A percentile compares a stretch with the other conserved stretches of the same genome.
Evolutionary conservation across 2,888 invertebrate genomes (phyloP).

Genomic region (Micropterix aruncella): DNA sequence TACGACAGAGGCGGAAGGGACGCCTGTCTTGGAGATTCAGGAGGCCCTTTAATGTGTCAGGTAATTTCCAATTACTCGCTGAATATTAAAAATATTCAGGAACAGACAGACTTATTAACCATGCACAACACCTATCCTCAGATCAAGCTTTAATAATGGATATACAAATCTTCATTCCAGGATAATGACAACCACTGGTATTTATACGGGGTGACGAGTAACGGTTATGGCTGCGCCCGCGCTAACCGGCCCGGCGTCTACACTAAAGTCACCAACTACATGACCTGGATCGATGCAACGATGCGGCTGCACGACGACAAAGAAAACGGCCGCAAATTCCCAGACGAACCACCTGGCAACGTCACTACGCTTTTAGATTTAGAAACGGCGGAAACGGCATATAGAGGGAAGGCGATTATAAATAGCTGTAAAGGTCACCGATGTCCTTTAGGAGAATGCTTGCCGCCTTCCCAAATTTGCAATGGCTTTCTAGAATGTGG

Average conservation of each 20-base stretch:
- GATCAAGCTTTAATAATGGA: too few relatives aligned
- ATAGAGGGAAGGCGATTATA: slow-evolving; percentile 19
- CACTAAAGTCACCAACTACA: slow-evolving; percentile 63
- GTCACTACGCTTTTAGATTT: slow-evolving; percentile 29
- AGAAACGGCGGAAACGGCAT: slow-evolving; percentile 28
- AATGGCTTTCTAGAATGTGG: slow-evolving; percentile 68
- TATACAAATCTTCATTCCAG: too few relatives aligned
- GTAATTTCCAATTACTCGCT: slow-evolving; percentile 24
- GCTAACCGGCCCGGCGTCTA: slow-evolving; percentile 69
- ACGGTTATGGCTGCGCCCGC: slow-evolving; percentile 68
- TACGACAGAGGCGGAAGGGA: slow-evolving; percentile 66
- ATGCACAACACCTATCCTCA: too few relatives aligned
- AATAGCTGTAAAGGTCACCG: slow-evolving; percentile 50
- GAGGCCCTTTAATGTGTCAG: slow-evolving; percentile 67
- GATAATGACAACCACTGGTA: slow-evolving; percentile 33
- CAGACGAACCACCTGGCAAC: slow-evolving; percentile 15
- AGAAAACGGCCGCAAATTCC: slow-evolving; percentile 12
- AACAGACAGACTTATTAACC: too few relatives aligned
- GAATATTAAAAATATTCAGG: too few relatives aligned
- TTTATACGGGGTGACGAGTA: slow-evolving; percentile 58
- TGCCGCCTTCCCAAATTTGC: slow-evolving; percentile 55
- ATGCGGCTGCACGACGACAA: slow-evolving; percentile 27
- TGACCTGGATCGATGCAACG: slow-evolving; percentile 53
- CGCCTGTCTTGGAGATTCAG: slow-evolving; percentile 69
- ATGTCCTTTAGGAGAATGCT: slow-evolving; percentile 63